Evolutionary conservation across 2,888 invertebrate genomes (phyloP), one percentile per base, ranked within the genome.

Genomic region (Protonemura montana): DNA sequence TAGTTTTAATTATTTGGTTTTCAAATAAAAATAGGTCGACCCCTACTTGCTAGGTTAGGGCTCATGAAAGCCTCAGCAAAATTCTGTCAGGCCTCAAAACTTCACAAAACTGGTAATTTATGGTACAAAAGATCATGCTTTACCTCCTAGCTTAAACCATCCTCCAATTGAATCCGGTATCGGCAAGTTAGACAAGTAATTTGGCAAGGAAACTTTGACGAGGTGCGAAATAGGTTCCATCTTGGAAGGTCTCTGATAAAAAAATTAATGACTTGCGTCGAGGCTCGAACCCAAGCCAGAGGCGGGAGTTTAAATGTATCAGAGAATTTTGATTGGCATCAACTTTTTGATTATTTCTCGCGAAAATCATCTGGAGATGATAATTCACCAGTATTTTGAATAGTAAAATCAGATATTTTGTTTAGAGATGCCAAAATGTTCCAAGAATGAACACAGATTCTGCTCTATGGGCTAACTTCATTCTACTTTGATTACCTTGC

Each of bases 61-160:
- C 26, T 42, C 76, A 81, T 26, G 28, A 78, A 81, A 25, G 27
- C 28, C 41, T 76, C 59, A 59, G 29, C 16, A 29, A 88, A 41
- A 78, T 76, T 80, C 77, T 81, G 59, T 59, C 87, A 59, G 59
- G 21, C 3, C 21, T 59, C 21, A 21, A 59, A 59, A 59, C 21
- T 13, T 2, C 7, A 59, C 35, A 10, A 35, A 35, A 35, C 3
- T 35, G 35, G 10, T 6, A 35, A 35, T 35, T 35, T n/a, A n/a
- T n/a, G n/a, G 35, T 35, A 35, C 3, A 35, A 35, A 6, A 6
- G 35, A 35, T 3, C 35, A 3, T 35, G n/a, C 13, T 21, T 93
- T 93, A 97, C 98, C 93, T 92, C 97, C 95, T 88, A 98, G 93
- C 89, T 94, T 94, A 91, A 97, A 97, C 96, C 97, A 96, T 90